Evolutionary conservation across 2,888 invertebrate genomes (phyloP), one percentile per base, ranked within the genome.

Genomic region (Caenorhabditis sinica): DNA sequence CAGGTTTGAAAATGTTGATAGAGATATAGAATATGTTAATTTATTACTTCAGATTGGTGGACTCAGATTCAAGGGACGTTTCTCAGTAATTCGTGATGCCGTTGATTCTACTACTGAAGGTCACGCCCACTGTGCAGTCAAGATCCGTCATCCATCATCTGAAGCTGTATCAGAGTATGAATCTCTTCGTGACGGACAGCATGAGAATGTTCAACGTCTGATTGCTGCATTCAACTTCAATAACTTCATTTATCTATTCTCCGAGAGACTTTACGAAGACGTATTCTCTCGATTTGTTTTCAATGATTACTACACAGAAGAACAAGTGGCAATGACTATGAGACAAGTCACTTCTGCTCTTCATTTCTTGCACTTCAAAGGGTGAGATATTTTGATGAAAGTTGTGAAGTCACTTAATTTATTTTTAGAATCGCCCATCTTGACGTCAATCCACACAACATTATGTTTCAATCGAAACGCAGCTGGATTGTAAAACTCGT

Each of bases 361-460:
- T 0, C 97, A 97, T 93, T 98, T 97, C 93, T 94, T 99, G 53
- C 98, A 98, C 93, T 97, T 97, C 96, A 95, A 96, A 90, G 97
- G 97, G 93, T 93, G 15, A 33, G 74, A 69, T 45, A 3, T 23
- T 20, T 13, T 15, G n/a, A n/a, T n/a, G n/a, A n/a, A n/a, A 3
- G 20, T 51, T 30, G 4, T 11, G 1, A 33, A 45, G 23, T 36
- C n/a, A 11, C 45, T 53, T 20, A 61, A 28, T 28, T 28, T 8
- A 56, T 17, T 63, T 79, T 36, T 49, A 79, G 83, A 68, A 83
- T 80, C 23, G 96, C 96, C 89, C 96, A 97, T 93, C 94, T 97
- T 85, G 96, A 97, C 93, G 94, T 97, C 66, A 96, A 98, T 93
- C 98, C 98, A 0, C 97, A 97, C 93, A 98, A 98, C 93, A 95